A percentile compares a stretch with the other conserved stretches of the same genome.
Evolutionary conservation across 2,797 vertebrate species (phyloP).

Genomic region (Hybognathus amarus): DNA sequence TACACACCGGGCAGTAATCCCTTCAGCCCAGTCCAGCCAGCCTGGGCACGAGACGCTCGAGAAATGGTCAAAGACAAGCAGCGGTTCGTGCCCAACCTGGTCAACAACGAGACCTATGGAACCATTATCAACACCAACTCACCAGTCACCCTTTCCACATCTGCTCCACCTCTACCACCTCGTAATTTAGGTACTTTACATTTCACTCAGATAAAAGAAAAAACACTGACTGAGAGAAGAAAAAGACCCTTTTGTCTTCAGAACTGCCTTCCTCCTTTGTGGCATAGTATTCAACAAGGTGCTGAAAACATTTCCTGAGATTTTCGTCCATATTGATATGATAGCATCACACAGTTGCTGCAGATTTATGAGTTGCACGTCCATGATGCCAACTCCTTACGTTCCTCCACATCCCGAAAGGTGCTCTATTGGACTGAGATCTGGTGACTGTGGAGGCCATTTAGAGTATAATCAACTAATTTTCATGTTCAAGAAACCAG

Average conservation of each 20-base stretch:
- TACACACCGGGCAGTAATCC: conserved; percentile 81
- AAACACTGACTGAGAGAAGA: background rate
- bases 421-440: background rate
- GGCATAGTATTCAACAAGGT: background rate
- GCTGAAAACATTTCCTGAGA: background rate
- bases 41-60: conserved; percentile 77
- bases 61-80: conserved; percentile 88
- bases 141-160: conserved; percentile 64
- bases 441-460: background rate
- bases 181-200: conserved; percentile 86
- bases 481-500: background rate
- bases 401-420: conserved; percentile 58
- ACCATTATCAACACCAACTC: conserved; percentile 86
- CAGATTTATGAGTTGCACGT: conserved; percentile 69
- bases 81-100: conserved; percentile 88
- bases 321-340: background rate
- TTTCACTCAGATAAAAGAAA: background rate
- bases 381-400: conserved; percentile 60
- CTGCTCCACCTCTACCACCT: conserved; percentile 90
- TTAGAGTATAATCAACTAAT: background rate
- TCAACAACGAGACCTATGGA: conserved; percentile 98
- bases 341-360: background rate
- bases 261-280: background rate
- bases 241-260: background rate
- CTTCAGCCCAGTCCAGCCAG: conserved; percentile 76